These are phyloP conservation scores for Peromyscus leucopus DNA, from an alignment of 2,113 vertebrate genomes.

Conservation along the genomic window DNA sequence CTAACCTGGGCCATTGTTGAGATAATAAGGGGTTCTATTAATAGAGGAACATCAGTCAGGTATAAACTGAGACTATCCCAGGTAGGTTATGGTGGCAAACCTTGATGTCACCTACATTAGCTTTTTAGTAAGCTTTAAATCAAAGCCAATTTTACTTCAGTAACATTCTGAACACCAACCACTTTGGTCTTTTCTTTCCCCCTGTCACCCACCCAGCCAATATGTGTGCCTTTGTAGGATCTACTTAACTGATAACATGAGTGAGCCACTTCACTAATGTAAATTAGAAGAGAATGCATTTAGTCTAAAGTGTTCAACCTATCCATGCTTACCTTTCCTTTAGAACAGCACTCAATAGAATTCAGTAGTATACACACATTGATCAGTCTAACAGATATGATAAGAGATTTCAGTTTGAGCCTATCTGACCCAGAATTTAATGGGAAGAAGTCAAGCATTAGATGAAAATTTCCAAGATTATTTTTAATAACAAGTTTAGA, in stretches of 20 bases:
- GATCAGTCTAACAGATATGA: background rate
- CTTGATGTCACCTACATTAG: background rate
- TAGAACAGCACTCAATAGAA: slow-evolving; percentile 21
- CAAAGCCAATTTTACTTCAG: background rate
- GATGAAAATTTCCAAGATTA: background rate
- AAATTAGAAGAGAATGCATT: slow-evolving; percentile 13
- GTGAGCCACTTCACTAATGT: background rate
- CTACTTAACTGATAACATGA: slow-evolving; percentile 4
- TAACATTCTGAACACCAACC: background rate
- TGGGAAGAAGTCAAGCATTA: background rate
- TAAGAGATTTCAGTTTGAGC: background rate
- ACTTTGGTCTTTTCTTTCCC: background rate
- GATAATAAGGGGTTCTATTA: background rate
- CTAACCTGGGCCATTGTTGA: background rate
- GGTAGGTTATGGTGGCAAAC: background rate
- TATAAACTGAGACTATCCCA: background rate
- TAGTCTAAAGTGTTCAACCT: slow-evolving; percentile 6
- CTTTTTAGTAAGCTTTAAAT: background rate
- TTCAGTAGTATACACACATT: background rate
- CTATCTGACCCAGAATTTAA: slow-evolving; percentile 37
- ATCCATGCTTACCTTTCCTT: background rate
- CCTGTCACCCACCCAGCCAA: background rate
- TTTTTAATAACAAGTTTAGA: background rate
- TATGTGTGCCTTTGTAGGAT: background rate
- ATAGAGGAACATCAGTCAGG: background rate